These are phyloP conservation scores for Neoniphon sammara DNA, from an alignment of 2,797 vertebrate genomes.

Conservation along the genomic window DNA sequence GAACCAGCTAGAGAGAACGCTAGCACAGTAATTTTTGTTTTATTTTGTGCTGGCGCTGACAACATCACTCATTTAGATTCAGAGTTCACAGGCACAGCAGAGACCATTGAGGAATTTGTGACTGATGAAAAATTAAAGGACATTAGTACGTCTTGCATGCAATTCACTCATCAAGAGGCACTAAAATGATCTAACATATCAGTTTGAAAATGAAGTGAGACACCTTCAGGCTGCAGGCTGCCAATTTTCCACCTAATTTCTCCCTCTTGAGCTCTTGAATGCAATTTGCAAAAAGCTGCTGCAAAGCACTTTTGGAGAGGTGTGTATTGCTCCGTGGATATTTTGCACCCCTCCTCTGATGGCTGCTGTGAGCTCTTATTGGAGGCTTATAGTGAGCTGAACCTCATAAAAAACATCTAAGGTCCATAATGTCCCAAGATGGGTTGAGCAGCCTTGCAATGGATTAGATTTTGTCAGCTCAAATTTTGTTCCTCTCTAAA, in stretches of 20 bases:
- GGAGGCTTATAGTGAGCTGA: slow-evolving; percentile 26
- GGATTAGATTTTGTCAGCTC: slow-evolving; percentile 8
- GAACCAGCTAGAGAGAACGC: slow-evolving; percentile 18
- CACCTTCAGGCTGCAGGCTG: slow-evolving; percentile 25
- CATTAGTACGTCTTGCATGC: slow-evolving; percentile 34
- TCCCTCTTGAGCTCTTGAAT: slow-evolving; percentile 25
- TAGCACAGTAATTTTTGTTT: slow-evolving; percentile 2
- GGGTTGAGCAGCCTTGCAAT: slow-evolving; percentile 2
- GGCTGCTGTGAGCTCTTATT: slow-evolving; percentile 35
- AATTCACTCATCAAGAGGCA: slow-evolving; percentile 23
- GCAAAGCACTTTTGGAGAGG: slow-evolving; percentile 34
- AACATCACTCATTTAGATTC: slow-evolving; percentile 21
- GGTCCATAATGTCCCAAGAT: not conserved
- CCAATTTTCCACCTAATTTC: slow-evolving; percentile 54
- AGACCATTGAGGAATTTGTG: slow-evolving; percentile 21
- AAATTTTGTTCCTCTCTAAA: not conserved
- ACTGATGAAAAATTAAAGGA: slow-evolving; percentile 20
- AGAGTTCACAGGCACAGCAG: not conserved
- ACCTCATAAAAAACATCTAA: slow-evolving; percentile 28
- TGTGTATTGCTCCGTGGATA: slow-evolving; percentile 31
- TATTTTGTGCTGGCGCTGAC: slow-evolving; percentile 4
- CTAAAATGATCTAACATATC: slow-evolving; percentile 9
- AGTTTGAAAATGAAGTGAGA: not conserved
- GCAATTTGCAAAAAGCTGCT: slow-evolving; percentile 38
- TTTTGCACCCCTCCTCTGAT: slow-evolving; percentile 21